phyloP scores from a whole-genome alignment of 2,888 invertebrate genomes.

The Cephalotes varians region DNA sequence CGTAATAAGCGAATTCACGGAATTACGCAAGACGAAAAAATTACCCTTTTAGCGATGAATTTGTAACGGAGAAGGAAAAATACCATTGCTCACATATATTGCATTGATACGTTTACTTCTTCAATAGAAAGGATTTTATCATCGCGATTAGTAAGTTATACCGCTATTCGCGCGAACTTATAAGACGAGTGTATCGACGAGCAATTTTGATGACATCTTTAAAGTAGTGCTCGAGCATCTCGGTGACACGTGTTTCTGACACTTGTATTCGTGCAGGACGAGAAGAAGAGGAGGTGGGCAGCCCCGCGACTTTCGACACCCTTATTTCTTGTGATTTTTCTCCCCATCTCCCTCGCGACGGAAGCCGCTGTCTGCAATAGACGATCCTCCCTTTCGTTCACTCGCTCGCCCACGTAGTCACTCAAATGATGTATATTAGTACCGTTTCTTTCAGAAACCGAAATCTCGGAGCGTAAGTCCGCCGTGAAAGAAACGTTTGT shows the following conservation, averaged over 20 bases:
- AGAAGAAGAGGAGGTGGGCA: slow-evolving; percentile 50
- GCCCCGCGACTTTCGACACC: slow-evolving; percentile 77
- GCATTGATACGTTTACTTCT: background rate
- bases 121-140: background rate
- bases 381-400: slow-evolving; percentile 59
- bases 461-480: background rate
- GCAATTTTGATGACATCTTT: slow-evolving; percentile 75
- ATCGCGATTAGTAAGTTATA: slow-evolving; percentile 36
- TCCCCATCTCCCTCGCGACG: slow-evolving; percentile 64
- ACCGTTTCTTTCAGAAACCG: slow-evolving; percentile 10
- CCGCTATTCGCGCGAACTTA: slow-evolving; percentile 33
- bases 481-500: background rate
- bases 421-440: slow-evolving; percentile 4
- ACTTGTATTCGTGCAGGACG: slow-evolving; percentile 72
- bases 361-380: slow-evolving; percentile 75
- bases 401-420: slow-evolving; percentile 5
- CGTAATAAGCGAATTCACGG: background rate
- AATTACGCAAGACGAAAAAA: background rate
- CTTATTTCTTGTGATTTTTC: slow-evolving; percentile 78
- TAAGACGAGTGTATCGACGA: slow-evolving; percentile 64
- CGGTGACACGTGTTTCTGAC: slow-evolving; percentile 82
- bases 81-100: background rate
- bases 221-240: slow-evolving; percentile 74
- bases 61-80: no score
- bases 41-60: background rate